phyloP scores from a whole-genome alignment of 1,140 invertebrate species.

The Saccostrea cuccullata region DNA sequence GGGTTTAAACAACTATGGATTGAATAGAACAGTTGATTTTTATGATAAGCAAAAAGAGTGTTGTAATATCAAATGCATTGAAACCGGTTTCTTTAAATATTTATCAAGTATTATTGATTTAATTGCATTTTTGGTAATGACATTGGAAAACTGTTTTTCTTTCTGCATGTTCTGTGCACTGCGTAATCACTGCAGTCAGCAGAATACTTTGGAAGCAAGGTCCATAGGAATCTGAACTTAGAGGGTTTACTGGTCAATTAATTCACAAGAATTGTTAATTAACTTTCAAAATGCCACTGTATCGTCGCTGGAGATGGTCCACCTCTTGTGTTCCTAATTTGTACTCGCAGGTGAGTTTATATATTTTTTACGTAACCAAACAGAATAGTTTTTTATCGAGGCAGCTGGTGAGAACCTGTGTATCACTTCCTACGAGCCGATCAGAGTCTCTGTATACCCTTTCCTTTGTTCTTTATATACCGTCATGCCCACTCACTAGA shows the following conservation, averaged over 20 bases:
- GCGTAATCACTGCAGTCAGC: not conserved
- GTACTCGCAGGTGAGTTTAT: conserved; percentile 49
- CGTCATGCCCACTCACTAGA: not conserved
- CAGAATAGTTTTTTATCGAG: not conserved
- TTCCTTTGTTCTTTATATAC: not conserved
- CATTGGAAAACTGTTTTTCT: not conserved
- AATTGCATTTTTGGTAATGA: not conserved
- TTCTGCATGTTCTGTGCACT: not conserved
- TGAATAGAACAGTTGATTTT: conserved; percentile 19
- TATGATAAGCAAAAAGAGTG: not conserved
- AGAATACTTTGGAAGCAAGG: not conserved
- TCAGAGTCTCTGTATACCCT: not conserved
- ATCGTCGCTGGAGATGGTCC: conserved; percentile 56
- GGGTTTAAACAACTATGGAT: not conserved
- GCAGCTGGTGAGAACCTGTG: not conserved
- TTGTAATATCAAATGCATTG: not conserved
- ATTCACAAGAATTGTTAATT: not conserved
- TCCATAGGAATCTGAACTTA: not conserved
- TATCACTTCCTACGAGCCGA: not conserved
- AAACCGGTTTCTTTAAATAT: conserved; percentile 18
- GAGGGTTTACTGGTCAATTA: not conserved
- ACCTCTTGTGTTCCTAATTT: conserved; percentile 56
- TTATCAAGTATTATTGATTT: conserved; percentile 32
- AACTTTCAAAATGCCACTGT: conserved; percentile 49
- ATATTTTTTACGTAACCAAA: not conserved